Conservation (phyloP, 2,797 vertebrate genomes). For the Merluccius polli region DNA sequence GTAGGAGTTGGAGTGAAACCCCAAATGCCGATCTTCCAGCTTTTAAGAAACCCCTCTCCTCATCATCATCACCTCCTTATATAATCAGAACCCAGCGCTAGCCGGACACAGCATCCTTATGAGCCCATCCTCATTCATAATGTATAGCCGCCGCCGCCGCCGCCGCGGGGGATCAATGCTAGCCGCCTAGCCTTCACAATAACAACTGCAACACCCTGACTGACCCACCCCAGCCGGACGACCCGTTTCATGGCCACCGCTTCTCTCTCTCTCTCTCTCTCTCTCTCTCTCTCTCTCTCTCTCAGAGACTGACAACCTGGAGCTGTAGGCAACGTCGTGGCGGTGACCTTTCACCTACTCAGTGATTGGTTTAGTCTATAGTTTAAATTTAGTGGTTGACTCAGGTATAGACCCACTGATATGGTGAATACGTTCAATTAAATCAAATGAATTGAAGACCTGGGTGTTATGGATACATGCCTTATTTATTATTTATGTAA, state of each 20-base stretch:
- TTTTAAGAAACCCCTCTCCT: neutral
- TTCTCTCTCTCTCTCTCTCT: neutral
- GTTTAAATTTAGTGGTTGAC: too few relatives aligned
- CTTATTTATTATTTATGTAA: too few relatives aligned
- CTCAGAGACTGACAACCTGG: neutral
- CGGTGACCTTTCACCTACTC: neutral
- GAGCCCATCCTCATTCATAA: constrained; percentile 32
- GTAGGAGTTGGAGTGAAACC: neutral
- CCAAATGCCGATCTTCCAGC: neutral
- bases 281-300: neutral
- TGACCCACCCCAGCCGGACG: neutral
- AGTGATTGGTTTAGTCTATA: neutral
- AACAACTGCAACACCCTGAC: neutral
- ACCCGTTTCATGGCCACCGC: neutral
- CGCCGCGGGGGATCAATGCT: neutral
- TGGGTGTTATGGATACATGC: too few relatives aligned
- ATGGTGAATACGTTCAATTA: neutral
- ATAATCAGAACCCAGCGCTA: constrained; percentile 3
- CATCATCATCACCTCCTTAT: neutral
- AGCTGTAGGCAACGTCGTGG: neutral
- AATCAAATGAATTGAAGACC: neutral
- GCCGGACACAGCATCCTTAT: constrained; percentile 15
- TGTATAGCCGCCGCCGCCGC: constrained; percentile 18
- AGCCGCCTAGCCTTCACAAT: neutral
- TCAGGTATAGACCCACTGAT: neutral